Evolutionary conservation across 2,888 invertebrate genomes (phyloP), one percentile per base, ranked within the genome.

Genomic region (Spialia ferax): DNA sequence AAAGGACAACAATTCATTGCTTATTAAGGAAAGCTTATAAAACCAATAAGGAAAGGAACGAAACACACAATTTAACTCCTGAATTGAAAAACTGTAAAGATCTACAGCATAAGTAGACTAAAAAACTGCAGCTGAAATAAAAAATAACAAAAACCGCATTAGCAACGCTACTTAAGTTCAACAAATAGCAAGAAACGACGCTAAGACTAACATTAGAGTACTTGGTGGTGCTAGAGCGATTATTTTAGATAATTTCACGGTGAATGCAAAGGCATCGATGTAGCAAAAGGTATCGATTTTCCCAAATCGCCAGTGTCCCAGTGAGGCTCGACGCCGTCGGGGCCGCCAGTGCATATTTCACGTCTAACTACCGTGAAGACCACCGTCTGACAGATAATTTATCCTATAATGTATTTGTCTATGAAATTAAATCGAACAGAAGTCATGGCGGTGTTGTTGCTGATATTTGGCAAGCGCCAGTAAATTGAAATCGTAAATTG

Each of bases 241-340:
- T 35, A n/a, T 63, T 55, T 26, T 55, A 55, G 38, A 63, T 75
- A 71, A 75, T 75, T 73, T 73, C 73, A 73, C 69, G 74, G 67
- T 71, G 64, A 70, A 70, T 71, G 61, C 68, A 52, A n/a, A n/a
- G n/a, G n/a, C n/a, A n/a, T n/a, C n/a, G n/a, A n/a, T n/a, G n/a
- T n/a, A n/a, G n/a, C n/a, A n/a, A 48, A 64, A 63, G 63, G 60
- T 60, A 64, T 55, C 69, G 69, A 69, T 35, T 65, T 71, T 71
- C 67, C 56, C 68, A 64, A 73, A 69, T 52, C 57, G 57, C 72
- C 50, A 67, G 38, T 72, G 71, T 69, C 71, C 71, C 68, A 62
- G 52, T 70, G 65, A 70, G 59, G 70, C 61, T 70, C 29, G 42
- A 29, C 35, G 61, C 20, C 50, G 62, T 50, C 35, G 52, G 18